Evolutionary conservation across 2,888 invertebrate species (phyloP), one percentile per base, ranked within the genome.

Genomic region (Ectemnius cavifrons): DNA sequence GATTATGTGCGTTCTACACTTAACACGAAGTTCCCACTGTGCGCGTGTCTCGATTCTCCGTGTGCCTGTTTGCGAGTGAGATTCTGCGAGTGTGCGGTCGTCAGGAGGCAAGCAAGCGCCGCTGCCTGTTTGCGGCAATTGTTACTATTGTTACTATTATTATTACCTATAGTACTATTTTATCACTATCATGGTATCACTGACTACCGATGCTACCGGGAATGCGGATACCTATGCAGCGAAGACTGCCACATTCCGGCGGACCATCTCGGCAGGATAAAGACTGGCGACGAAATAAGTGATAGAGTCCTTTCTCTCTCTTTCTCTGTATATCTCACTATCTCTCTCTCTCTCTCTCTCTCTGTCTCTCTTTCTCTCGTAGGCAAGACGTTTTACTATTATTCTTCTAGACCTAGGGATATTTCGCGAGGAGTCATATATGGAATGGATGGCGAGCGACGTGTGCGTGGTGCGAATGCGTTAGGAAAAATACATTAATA

Each of bases 121-220:
- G 52, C 46, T 52, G 71, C 58, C 52, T 52, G 16, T 13, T 13
- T 52, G 16, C 52, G 14, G 70, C 78, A 65, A 74, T 65, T 71
- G 71, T 77, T 79, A 79, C 79, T 79, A 76, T 65, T 67, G 71
- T 73, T 79, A 79, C 78, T 78, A 77, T 56, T 77, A 73, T 59
- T 77, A 66, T 37, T 59, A 66, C 58, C 46, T 47, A 58, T 67
- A 57, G 49, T 62, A 67, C 27, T 67, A 78, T 61, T 68, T 73
- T 72, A 78, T 65, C 71, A 70, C 60, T 73, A 67, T 74, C 77
- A 46, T 57, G 69, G 71, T 76, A 77, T 75, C 16, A 16, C n/a
- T 45, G 57, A 70, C 58, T 70, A 67, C 62, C 77, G 67, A 70
- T 66, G 71, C 70, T 78, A 68, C 70, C 78, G 78, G 65, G 63